phyloP scores from a whole-genome alignment of 2,888 invertebrate species.

The Aleiodes alternator region DNA sequence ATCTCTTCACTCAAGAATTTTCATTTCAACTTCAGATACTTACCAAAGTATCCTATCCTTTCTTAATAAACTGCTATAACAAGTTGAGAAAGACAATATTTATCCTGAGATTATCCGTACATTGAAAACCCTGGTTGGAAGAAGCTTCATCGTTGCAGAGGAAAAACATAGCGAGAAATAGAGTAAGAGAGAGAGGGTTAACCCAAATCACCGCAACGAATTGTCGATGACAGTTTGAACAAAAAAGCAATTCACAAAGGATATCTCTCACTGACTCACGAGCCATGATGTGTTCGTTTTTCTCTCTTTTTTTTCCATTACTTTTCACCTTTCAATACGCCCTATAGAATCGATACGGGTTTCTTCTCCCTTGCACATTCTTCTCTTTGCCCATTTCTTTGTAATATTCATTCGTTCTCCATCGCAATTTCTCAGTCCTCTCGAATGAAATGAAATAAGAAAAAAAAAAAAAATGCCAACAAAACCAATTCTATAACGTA shows the following conservation, averaged over 20 bases:
- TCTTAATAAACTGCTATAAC: no score
- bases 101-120: no score
- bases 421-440: not conserved
- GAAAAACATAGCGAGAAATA: no score
- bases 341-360: constrained; percentile 30
- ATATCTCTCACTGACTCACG: not conserved
- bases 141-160: no score
- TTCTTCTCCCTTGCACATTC: constrained; percentile 41
- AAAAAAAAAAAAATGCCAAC: constrained; percentile 50
- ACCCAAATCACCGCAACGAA: no score
- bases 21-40: no score
- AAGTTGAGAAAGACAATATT: no score
- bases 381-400: constrained; percentile 50
- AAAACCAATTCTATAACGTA: constrained; percentile 66
- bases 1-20: no score
- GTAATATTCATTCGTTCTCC: not conserved
- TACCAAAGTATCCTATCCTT: no score
- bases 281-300: not conserved
- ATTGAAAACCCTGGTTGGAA: no score
- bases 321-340: constrained; percentile 27
- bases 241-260: not conserved
- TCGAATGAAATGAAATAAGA: not conserved
- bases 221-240: not conserved
- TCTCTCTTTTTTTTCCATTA: constrained; percentile 9
- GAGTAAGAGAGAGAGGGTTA: no score